Evolutionary conservation across 2,113 vertebrate genomes (phyloP), one percentile per base, ranked within the genome.

Genomic region (Parus major): DNA sequence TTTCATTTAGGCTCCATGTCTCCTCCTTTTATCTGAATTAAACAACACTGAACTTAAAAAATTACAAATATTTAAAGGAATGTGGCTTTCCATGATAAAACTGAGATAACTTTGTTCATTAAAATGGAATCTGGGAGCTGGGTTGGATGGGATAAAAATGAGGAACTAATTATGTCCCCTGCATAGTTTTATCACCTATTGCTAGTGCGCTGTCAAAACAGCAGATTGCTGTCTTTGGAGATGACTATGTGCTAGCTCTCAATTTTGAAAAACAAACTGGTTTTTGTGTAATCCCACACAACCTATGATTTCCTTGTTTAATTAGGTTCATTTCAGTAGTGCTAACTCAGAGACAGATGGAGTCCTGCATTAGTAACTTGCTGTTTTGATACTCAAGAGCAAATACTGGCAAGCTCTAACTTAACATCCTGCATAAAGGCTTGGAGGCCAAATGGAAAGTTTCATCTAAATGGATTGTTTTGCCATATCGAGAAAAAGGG

Each of bases 1-100:
- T 80, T 88, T 77, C 18, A 24, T 55, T 80, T 66, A 89, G 75
- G 80, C 84, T 88, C 0, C 0, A 8, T 36, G 92, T 83, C 88
- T 90, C 72, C 76, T 80, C 11, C 52, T 78, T 89, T 93, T 83
- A 75, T 87, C 90, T 86, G 68, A 92, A 56, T 86, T 53, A 86
- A 94, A 88, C 19, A 85, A 60, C 1, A 4, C 56, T 19, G 44
- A 64, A 86, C 41, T 71, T 83, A 27, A 68, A 73, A 88, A 71
- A 49, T 78, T 83, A 63, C 59, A 76, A 90, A 85, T 92, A 91
- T 69, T 76, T 64, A 88, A 93, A 88, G 57, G 17, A 66, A 47
- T 70, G 71, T 75, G 47, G 55, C 47, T 92, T 91, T 86, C 71
- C 52, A 1, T 46, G 71, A 92, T 87, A 87, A 86, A 68, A 52